These are phyloP conservation scores for Andrena fulva DNA, from an alignment of 2,888 invertebrate species.

Conservation along the genomic window DNA sequence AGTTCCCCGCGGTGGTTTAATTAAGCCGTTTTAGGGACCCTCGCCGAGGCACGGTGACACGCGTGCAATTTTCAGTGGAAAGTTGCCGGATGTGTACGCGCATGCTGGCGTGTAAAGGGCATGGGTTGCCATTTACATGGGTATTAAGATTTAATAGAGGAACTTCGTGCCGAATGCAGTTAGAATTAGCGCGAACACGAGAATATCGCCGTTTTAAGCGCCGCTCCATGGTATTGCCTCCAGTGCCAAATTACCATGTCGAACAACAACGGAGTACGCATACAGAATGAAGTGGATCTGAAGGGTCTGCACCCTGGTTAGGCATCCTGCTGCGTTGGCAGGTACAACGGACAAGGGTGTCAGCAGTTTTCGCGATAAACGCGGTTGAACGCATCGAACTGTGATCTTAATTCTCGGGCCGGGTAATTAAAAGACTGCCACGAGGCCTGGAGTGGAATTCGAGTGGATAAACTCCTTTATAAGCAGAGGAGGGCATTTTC, in stretches of 20 bases:
- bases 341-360: constrained; percentile 38
- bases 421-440: constrained; percentile 25
- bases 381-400: constrained; percentile 43
- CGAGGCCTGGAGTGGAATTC: not conserved
- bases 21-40: not conserved
- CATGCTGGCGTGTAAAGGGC: not conserved
- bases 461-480: not conserved
- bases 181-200: constrained; percentile 53
- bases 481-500: too few species aligned
- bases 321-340: constrained; percentile 52
- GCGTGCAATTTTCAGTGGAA: constrained; percentile 8
- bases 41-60: not conserved
- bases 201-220: constrained; percentile 61
- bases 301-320: constrained; percentile 47
- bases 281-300: constrained; percentile 59
- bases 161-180: constrained; percentile 49
- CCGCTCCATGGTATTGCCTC: constrained; percentile 58
- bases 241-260: constrained; percentile 67
- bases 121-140: constrained; percentile 34
- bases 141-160: constrained; percentile 59
- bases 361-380: constrained; percentile 63
- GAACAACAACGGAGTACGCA: constrained; percentile 64
- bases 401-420: constrained; percentile 38
- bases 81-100: constrained; percentile 7
- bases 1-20: not conserved